phyloP scores from a whole-genome alignment of 2,113 vertebrate species.

The Tonatia bakeri region DNA sequence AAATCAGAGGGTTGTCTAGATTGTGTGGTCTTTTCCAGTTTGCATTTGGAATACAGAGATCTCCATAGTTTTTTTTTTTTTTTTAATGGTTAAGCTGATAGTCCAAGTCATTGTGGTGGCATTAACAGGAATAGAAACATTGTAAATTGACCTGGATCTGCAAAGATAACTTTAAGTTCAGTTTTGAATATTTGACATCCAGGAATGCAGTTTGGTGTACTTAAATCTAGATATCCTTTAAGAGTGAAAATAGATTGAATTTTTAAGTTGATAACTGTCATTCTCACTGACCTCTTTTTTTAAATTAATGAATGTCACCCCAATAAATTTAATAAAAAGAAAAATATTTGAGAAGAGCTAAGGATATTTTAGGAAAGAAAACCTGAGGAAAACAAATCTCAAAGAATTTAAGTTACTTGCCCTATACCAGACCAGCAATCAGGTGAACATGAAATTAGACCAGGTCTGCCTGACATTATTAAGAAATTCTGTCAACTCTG shows the following conservation, averaged over 20 bases:
- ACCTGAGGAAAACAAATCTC: not conserved
- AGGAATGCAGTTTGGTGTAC: not conserved
- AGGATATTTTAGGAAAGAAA: not conserved
- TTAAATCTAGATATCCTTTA: not conserved
- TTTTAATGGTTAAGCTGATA: not conserved
- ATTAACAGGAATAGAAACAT: not conserved
- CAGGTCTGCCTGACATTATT: not conserved
- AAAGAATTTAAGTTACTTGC: not conserved
- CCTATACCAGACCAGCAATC: not conserved
- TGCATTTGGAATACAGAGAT: not conserved
- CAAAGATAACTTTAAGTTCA: not conserved
- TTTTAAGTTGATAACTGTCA: not conserved
- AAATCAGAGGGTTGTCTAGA: not conserved
- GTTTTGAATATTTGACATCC: not conserved
- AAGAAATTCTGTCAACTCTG: not conserved
- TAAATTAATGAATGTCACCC: too few relatives aligned
- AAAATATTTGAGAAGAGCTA: not conserved
- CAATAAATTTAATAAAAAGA: too few relatives aligned
- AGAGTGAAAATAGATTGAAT: not conserved
- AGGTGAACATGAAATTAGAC: slow-evolving; percentile 14
- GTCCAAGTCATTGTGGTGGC: not conserved
- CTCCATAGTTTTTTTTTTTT: not conserved
- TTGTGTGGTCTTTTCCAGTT: not conserved
- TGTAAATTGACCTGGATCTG: not conserved
- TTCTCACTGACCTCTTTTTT: not conserved